Conservation (phyloP, 2,113 vertebrate genomes). For the Lepus europaeus region DNA sequence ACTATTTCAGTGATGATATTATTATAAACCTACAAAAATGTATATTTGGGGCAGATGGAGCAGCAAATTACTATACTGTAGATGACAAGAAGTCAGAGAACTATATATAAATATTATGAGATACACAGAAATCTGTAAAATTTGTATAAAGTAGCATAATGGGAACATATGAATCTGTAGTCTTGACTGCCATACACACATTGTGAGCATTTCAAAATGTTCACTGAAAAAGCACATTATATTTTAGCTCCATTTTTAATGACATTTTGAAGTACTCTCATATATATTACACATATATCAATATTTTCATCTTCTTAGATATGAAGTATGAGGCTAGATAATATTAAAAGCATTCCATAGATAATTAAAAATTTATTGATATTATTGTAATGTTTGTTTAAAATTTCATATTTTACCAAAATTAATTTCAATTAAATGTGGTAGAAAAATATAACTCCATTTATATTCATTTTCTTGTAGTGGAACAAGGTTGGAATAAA, state of each 20-base stretch:
- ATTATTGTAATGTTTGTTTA: conserved; percentile 69
- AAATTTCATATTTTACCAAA: conserved; percentile 70
- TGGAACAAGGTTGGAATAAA: conserved; percentile 26
- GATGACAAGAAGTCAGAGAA: conserved; percentile 81
- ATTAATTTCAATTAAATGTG: conserved; percentile 68
- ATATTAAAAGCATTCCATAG: conserved; percentile 48
- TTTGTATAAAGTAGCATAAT: conserved; percentile 74
- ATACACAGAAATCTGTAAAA: conserved; percentile 82
- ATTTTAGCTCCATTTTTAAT: too few relatives aligned
- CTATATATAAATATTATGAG: conserved; percentile 79
- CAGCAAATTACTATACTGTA: conserved; percentile 77
- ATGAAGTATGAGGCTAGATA: conserved; percentile 74
- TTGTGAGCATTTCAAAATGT: too few relatives aligned
- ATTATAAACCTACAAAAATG: conserved; percentile 86
- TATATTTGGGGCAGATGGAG: conserved; percentile 86
- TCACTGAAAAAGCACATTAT: too few relatives aligned
- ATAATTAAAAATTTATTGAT: conserved; percentile 53
- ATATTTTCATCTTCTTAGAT: conserved; percentile 41
- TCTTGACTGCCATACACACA: conserved; percentile 10
- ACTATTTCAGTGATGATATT: conserved; percentile 82
- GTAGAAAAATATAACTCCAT: background rate
- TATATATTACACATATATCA: background rate
- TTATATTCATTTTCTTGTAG: conserved; percentile 15
- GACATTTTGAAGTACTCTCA: background rate
- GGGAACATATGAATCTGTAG: conserved; percentile 59